Evolutionary conservation across 2,113 vertebrate species (phyloP).

Genomic region (Actenoides hombroni): DNA sequence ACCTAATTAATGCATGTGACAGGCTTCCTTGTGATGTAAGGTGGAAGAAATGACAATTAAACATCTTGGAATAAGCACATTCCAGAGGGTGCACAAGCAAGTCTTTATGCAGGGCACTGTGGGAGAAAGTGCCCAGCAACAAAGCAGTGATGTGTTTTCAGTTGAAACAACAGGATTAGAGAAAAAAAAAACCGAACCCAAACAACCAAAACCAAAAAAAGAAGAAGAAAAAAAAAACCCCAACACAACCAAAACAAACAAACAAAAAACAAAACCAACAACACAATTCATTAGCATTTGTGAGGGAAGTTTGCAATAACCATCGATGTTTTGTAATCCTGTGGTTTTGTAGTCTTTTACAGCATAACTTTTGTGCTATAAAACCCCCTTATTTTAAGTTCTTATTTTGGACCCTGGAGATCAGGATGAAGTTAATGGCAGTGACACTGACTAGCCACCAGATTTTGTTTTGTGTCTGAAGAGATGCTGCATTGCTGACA

Average conservation of each 20-base stretch:
- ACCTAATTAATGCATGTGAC: slow-evolving; percentile 47
- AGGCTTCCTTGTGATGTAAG: slow-evolving; percentile 56
- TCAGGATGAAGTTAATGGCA: neutral
- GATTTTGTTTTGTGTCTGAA: neutral
- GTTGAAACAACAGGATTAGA: slow-evolving; percentile 51
- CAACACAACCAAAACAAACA: neutral
- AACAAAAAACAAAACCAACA: no score
- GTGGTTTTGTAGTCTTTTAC: neutral
- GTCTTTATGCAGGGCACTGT: slow-evolving; percentile 64
- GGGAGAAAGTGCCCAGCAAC: slow-evolving; percentile 68
- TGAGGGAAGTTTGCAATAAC: slow-evolving; percentile 40
- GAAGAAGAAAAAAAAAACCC: neutral
- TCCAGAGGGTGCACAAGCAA: slow-evolving; percentile 62
- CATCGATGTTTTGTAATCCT: slow-evolving; percentile 18
- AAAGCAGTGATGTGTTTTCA: slow-evolving; percentile 55
- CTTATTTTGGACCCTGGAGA: neutral
- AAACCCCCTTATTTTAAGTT: neutral
- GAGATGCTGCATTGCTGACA: neutral
- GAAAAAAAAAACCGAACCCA: neutral
- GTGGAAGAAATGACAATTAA: slow-evolving; percentile 62
- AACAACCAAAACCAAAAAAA: no score
- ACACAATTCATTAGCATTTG: slow-evolving; percentile 58
- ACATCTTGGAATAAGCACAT: slow-evolving; percentile 68
- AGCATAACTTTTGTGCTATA: neutral
- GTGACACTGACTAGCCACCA: slow-evolving; percentile 12